Percentiles rank a stretch among this genome's conserved stretches.
Evolutionary conservation across 2,113 vertebrate genomes (phyloP).

Genomic region (Otocyon megalotis): DNA sequence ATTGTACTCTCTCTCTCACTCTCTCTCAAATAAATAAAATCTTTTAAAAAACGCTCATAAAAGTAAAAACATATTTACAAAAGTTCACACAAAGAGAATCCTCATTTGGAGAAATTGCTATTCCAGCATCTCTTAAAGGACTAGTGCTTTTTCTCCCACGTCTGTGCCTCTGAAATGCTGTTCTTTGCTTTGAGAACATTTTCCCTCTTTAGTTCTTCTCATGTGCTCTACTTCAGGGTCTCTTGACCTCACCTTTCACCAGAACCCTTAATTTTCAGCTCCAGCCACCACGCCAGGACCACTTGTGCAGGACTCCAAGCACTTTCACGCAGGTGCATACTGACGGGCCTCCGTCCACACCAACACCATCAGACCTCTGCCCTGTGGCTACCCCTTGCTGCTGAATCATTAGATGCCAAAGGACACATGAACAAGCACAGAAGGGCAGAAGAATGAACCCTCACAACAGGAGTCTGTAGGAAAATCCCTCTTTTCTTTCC

Average conservation of each 20-base stretch:
- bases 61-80: background rate
- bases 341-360: background rate
- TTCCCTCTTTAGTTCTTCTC: background rate
- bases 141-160: background rate
- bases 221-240: background rate
- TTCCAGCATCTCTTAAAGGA: background rate
- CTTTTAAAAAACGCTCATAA: background rate
- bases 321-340: background rate
- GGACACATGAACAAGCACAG: accelerated
- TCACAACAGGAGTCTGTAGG: background rate
- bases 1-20: no score
- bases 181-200: background rate
- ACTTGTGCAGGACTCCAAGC: background rate
- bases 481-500: background rate
- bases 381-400: background rate
- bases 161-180: background rate
- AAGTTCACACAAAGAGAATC: background rate
- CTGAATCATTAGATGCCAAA: background rate
- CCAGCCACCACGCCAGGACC: background rate
- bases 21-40: no score
- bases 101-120: background rate
- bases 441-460: background rate
- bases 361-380: background rate
- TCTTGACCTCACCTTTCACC: background rate
- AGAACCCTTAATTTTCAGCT: background rate